Evolutionary conservation across 2,888 invertebrate species (phyloP).

Genomic region (Cataglyphis cursor): DNA sequence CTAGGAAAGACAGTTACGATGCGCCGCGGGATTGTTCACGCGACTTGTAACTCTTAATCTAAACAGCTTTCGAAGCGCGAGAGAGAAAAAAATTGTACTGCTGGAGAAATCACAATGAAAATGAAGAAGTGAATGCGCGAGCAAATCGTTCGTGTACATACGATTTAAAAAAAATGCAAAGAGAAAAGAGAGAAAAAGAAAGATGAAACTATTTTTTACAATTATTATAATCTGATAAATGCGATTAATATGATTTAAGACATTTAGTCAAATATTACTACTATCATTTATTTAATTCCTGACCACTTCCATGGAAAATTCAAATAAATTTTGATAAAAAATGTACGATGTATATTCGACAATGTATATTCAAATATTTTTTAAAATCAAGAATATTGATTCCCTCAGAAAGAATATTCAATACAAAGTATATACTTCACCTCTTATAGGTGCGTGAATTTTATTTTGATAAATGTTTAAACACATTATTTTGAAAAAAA

Average conservation of each 20-base stretch:
- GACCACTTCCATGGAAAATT: neutral
- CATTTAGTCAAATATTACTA: neutral
- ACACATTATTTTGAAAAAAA: no score
- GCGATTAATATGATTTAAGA: neutral
- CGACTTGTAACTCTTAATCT: conserved; percentile 42
- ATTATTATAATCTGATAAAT: neutral
- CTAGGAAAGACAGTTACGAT: conserved; percentile 48
- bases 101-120: neutral
- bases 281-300: neutral
- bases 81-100: neutral
- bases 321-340: neutral
- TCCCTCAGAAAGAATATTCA: neutral
- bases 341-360: neutral
- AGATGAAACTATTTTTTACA: neutral
- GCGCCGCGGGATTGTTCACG: conserved; percentile 31
- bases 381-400: neutral
- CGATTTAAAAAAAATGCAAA: neutral
- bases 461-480: neutral
- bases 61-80: conserved; percentile 10
- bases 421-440: neutral
- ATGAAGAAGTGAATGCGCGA: neutral
- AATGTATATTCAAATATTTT: neutral
- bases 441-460: neutral
- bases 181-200: neutral
- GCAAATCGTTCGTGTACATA: neutral